Evolutionary conservation across 2,797 vertebrate genomes (phyloP).

Genomic region (Ctenopoma multispine): DNA sequence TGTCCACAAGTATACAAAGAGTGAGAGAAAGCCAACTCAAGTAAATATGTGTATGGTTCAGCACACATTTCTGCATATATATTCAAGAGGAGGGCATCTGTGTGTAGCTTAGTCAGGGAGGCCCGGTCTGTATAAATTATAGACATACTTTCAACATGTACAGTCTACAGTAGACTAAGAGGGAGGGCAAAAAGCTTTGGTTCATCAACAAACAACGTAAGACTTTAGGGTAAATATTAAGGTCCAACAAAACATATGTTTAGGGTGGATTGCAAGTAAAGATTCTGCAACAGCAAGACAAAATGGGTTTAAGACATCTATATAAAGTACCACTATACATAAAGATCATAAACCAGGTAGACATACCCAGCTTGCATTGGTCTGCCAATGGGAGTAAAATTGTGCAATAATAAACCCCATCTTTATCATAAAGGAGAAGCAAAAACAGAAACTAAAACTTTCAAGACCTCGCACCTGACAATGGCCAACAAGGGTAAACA

Average conservation of each 20-base stretch:
- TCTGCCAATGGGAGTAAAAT: slow-evolving; percentile 51
- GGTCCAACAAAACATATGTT: slow-evolving; percentile 56
- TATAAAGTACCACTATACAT: slow-evolving; percentile 57
- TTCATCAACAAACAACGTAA: slow-evolving; percentile 68
- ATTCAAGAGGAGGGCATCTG: slow-evolving; percentile 70
- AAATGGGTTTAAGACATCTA: slow-evolving; percentile 49
- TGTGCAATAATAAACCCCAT: slow-evolving; percentile 61
- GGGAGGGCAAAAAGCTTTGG: slow-evolving; percentile 68
- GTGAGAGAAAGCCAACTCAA: slow-evolving; percentile 78
- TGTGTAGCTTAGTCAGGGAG: slow-evolving; percentile 66
- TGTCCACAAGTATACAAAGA: slow-evolving; percentile 72
- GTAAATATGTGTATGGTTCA: slow-evolving; percentile 75
- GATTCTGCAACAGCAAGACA: slow-evolving; percentile 48
- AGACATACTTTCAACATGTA: slow-evolving; percentile 56
- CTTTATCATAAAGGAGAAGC: slow-evolving; percentile 46
- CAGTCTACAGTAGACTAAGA: slow-evolving; percentile 44
- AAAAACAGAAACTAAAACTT: slow-evolving; percentile 60
- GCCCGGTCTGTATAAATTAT: slow-evolving; percentile 63
- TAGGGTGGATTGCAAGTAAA: slow-evolving; percentile 60
- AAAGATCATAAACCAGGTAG: slow-evolving; percentile 51
- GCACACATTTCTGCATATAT: slow-evolving; percentile 75
- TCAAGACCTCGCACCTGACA: slow-evolving; percentile 53
- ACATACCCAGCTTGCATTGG: slow-evolving; percentile 48
- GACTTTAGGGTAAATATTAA: slow-evolving; percentile 55
- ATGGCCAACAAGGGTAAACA: slow-evolving; percentile 62